Base-by-base conservation (phyloP, 2,888 invertebrate species). In the Ormyrus labotus region DNA sequence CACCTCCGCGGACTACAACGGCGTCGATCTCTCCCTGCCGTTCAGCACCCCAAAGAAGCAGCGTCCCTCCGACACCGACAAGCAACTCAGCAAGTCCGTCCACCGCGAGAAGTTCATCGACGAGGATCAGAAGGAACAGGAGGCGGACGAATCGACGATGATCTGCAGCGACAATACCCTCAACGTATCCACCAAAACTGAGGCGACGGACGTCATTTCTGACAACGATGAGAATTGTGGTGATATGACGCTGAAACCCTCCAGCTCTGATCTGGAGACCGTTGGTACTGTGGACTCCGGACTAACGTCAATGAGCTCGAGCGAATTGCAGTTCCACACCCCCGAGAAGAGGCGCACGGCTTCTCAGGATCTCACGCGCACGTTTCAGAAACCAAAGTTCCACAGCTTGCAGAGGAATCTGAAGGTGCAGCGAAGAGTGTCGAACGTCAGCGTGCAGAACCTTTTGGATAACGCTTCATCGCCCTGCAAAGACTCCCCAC, bases 401-500 rank as follows among this genome's bases (percentile, higher is more conserved):
- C 9, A 50, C 45, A 13, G 19, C 34, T 9, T 70, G 7, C 68
- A 64, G 5, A 73, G 72, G 7, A 75, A 55, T 50, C 10, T 82
- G 1, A 11, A 63, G 7, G 71, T 73, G 0, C 72, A 69, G 45
- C 78, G 81, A 4, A 61, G 64, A 45, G 34, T 13, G 8, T 79
- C 78, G 67, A 79, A 71, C 67, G 71, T 57, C 9, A 85, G 85
- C 71, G 70, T 83, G 0, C 48, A 87, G 47, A 83, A 85, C 79
- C 83, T 91, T 0, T 64, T 91, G n/a, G 90, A 90, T 0, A 88
- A 90, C 63, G 89, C 87, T 0, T 83, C 87, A 0, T 90, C 90
- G 0, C 90, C 90, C 0, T 87, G 88, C 78, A 88, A 88, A 19
- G 90, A 91, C 63, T 90, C 89, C 67, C 90, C 90, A 0, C 90